Percentiles rank a stretch among this genome's conserved stretches.
These are phyloP conservation scores for Spisula subtruncata DNA, from an alignment of 2,888 invertebrate genomes.

Conservation along the genomic window DNA sequence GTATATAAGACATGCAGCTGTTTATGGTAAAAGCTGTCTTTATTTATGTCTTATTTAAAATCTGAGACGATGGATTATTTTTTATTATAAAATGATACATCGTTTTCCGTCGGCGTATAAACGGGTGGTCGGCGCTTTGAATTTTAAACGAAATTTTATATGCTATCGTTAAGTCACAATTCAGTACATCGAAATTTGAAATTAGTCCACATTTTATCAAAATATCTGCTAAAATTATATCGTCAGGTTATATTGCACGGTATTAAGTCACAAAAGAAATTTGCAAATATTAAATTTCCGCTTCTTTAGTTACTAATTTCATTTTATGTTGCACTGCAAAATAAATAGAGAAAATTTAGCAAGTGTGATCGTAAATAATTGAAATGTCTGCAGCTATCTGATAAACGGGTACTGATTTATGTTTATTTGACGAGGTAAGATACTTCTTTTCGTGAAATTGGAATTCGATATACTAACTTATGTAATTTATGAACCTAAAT, in stretches of 20 bases:
- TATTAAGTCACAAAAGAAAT: not conserved
- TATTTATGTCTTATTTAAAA: not conserved
- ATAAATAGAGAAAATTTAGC: too few species aligned
- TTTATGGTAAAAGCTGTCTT: not conserved
- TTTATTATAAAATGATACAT: slow-evolving; percentile 5
- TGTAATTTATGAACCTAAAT: too few species aligned
- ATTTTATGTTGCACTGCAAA: not conserved
- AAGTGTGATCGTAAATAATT: too few species aligned
- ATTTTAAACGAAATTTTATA: slow-evolving; percentile 17
- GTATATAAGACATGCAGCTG: not conserved
- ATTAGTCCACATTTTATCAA: slow-evolving; percentile 6
- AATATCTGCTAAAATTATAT: not conserved
- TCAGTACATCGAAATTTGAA: not conserved
- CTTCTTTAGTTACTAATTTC: not conserved
- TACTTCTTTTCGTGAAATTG: too few species aligned
- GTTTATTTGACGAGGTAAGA: too few species aligned
- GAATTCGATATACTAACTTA: too few species aligned
- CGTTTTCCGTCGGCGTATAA: not conserved
- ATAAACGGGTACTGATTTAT: too few species aligned
- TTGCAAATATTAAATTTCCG: not conserved
- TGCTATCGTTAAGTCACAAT: not conserved
- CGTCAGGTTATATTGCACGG: not conserved
- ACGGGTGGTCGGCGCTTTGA: not conserved
- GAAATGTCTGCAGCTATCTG: too few species aligned
- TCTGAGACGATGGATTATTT: not conserved